Percentiles rank a stretch among this genome's conserved stretches.
Conservation (phyloP, 2,888 invertebrate genomes). For the Cryptocheilus praepositus region DNA sequence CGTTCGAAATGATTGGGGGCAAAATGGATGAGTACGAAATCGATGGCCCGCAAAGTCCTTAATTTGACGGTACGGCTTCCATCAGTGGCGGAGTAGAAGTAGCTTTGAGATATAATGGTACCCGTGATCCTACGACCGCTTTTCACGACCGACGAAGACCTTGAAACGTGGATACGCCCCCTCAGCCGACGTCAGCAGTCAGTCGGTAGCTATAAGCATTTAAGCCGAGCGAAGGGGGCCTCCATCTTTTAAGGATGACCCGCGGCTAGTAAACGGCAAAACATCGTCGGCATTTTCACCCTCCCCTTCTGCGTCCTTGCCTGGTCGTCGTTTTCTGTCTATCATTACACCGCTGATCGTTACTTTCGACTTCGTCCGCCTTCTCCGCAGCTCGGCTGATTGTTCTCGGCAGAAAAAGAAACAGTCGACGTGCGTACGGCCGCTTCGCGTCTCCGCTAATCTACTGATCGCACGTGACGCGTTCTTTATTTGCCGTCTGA, state of each 20-base stretch:
- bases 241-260: conserved; percentile 23
- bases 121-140: conserved; percentile 22
- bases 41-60: too few relatives aligned
- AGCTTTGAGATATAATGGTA: conserved; percentile 11
- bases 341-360: conserved; percentile 4
- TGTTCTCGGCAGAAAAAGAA: too few relatives aligned
- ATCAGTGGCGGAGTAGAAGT: conserved; percentile 27
- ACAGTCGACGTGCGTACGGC: too few relatives aligned
- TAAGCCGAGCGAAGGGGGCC: conserved; percentile 2
- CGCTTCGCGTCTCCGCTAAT: too few relatives aligned
- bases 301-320: conserved; percentile 14
- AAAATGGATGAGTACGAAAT: too few relatives aligned
- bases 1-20: too few relatives aligned
- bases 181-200: conserved; percentile 15
- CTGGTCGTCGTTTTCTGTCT: conserved; percentile 10
- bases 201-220: conserved; percentile 15
- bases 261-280: conserved; percentile 18
- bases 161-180: conserved; percentile 22
- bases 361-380: background rate
- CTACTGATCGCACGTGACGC: too few relatives aligned
- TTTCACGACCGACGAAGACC: conserved; percentile 21
- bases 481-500: too few relatives aligned
- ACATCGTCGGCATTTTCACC: conserved; percentile 24
- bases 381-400: background rate
- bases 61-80: conserved; percentile 25